Base-by-base conservation (phyloP, 1,140 invertebrate genomes). In the Halictus rubicundus region DNA sequence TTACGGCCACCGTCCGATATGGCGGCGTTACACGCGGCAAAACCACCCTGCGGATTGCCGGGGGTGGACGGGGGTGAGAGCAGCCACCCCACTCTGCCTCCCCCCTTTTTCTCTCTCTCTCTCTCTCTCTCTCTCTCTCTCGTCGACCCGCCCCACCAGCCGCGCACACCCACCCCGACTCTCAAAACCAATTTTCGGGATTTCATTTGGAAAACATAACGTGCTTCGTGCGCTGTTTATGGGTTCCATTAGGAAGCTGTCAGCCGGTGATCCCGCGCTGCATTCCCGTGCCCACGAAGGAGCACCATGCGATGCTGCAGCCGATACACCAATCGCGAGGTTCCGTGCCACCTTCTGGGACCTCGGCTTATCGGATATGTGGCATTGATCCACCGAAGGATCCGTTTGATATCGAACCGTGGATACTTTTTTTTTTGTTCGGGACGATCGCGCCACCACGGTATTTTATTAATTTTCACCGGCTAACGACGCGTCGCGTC, bases 141-240 rank as follows among this genome's bases (percentile, higher is more conserved):
- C 21, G 0, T 9, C 46, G 42, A 8, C 21, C 25, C n/a, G 49
- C n/a, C 27, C 21, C 42, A 52, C 49, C 49, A 21, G 6, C 21
- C 21, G 19, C 54, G 54, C n/a, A 9, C 54, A 57, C 54, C 54
- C 54, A 57, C n/a, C 14, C 21, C 63, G 63, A 52, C 78, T 79
- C 78, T 88, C 88, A 73, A 87, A 90, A 90, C 89, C 91, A 91
- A 92, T 92, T 92, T 91, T 92, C 91, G 89, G 90, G 88, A 91
- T 91, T 92, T 92, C 91, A 92, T 92, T 92, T 90, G 90, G 88
- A 93, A 92, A 92, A 93, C 91, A 93, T 93, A 93, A 93, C 91
- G 88, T 88, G 91, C 89, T 90, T 89, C 88, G 89, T 87, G 88
- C 88, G 88, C 89, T 93, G 92, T 93, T 93, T 93, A 93, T 91